phyloP scores from a whole-genome alignment of 53 echinoderm and acorn worm species.

The Zoroaster sp. region DNA sequence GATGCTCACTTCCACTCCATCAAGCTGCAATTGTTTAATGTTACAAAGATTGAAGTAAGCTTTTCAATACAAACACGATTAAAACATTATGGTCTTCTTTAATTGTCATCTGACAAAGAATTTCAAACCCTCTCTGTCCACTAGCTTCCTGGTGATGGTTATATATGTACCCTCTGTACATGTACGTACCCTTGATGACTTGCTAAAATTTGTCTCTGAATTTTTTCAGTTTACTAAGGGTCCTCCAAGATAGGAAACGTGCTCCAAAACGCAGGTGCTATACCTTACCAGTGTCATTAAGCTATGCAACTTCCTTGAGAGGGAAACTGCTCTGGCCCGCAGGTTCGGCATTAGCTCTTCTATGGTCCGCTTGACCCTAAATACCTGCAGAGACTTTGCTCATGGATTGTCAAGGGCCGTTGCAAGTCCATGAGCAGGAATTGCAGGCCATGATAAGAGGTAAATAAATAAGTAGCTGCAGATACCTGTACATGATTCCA shows the following conservation, averaged over 20 bases:
- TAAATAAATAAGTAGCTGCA: no score
- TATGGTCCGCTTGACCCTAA: no score
- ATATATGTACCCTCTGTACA: neutral
- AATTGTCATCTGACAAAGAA: neutral
- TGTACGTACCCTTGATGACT: neutral
- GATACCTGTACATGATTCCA: no score
- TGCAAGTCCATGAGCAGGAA: no score
- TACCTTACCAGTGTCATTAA: neutral
- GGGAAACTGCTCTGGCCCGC: neutral
- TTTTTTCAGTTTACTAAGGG: neutral
- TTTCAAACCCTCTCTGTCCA: no score
- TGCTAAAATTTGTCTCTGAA: no score
- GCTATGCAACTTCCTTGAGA: neutral
- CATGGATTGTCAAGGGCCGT: no score
- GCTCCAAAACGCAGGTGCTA: neutral
- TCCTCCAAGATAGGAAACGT: neutral
- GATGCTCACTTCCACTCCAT: no score
- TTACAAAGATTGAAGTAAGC: neutral
- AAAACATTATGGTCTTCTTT: neutral
- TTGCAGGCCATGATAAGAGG: no score
- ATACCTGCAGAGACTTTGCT: no score
- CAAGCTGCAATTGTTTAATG: no score
- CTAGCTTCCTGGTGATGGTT: neutral
- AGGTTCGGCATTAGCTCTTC: no score
- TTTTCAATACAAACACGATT: neutral